A percentile compares a stretch with the other conserved stretches of the same genome.
phyloP scores from a whole-genome alignment of 1,140 invertebrate genomes.

The Drosophila repletoides region DNA sequence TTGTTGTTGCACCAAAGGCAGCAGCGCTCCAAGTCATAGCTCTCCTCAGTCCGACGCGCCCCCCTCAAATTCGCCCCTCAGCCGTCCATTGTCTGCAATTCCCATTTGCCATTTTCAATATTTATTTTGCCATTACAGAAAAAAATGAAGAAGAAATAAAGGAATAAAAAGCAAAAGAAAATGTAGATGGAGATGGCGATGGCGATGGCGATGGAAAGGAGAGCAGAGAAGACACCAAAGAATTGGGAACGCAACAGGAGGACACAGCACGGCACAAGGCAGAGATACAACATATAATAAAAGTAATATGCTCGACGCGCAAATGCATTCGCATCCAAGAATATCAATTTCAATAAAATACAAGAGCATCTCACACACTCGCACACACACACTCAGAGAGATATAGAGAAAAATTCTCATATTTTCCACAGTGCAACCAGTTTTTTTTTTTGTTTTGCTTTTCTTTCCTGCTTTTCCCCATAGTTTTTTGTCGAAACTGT shows the following conservation, averaged over 20 bases:
- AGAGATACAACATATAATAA: conserved; percentile 73
- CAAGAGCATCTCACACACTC: conserved; percentile 49
- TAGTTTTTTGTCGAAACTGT: conserved; percentile 78
- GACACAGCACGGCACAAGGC: conserved; percentile 1
- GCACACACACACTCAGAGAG: conserved; percentile 4
- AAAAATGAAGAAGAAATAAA: background rate
- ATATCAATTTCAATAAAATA: conserved; percentile 81
- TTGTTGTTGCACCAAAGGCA: conserved; percentile 17
- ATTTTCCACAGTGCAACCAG: conserved; percentile 57
- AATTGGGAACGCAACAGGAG: conserved; percentile 27
- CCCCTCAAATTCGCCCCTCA: conserved; percentile 32
- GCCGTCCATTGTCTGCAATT: conserved; percentile 69
- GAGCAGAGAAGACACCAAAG: conserved; percentile 1
- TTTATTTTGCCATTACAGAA: conserved; percentile 58
- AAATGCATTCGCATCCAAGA: conserved; percentile 77
- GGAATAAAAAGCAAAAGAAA: conserved; percentile 1
- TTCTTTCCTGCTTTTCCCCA: conserved; percentile 36
- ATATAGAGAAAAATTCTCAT: conserved; percentile 38
- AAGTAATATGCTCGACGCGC: conserved; percentile 79
- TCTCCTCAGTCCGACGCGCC: no score
- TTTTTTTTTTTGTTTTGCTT: conserved; percentile 40
- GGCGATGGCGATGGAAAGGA: no score
- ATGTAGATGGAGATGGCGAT: no score
- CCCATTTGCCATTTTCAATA: conserved; percentile 78
- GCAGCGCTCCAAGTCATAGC: no score